Conservation (phyloP, 1,140 invertebrate species). For the Tetramorium simillimum region DNA sequence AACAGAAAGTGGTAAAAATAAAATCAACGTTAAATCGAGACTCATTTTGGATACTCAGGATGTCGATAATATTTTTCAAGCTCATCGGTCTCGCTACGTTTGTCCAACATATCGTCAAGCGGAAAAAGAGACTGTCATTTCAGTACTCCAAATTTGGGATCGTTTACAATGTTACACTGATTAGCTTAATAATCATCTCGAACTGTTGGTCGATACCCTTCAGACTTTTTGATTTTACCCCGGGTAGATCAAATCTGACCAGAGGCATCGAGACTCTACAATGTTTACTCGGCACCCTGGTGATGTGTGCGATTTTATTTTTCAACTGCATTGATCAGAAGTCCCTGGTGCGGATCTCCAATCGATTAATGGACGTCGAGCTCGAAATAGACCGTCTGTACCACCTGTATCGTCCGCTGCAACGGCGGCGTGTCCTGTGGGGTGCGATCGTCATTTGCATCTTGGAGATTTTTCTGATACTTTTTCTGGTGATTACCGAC, state of each 20-base stretch:
- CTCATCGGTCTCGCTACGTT: constrained; percentile 64
- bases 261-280: constrained; percentile 24
- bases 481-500: background rate
- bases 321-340: constrained; percentile 31
- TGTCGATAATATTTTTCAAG: constrained; percentile 53
- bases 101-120: background rate
- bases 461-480: background rate
- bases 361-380: constrained; percentile 17
- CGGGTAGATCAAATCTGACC: constrained; percentile 19
- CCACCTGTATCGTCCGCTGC: background rate
- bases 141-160: constrained; percentile 15
- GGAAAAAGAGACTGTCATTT: constrained; percentile 10
- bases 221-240: accelerated
- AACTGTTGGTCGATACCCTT: constrained; percentile 14
- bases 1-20: background rate
- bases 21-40: background rate
- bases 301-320: constrained; percentile 21
- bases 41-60: background rate
- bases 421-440: background rate
- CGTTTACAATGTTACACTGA: constrained; percentile 51
- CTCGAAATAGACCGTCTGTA: background rate
- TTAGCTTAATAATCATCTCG: background rate
- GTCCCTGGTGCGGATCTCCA: constrained; percentile 21
- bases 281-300: background rate
- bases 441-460: background rate